Conservation (phyloP, 2,113 vertebrate genomes). For the Rhinolophus sinicus region DNA sequence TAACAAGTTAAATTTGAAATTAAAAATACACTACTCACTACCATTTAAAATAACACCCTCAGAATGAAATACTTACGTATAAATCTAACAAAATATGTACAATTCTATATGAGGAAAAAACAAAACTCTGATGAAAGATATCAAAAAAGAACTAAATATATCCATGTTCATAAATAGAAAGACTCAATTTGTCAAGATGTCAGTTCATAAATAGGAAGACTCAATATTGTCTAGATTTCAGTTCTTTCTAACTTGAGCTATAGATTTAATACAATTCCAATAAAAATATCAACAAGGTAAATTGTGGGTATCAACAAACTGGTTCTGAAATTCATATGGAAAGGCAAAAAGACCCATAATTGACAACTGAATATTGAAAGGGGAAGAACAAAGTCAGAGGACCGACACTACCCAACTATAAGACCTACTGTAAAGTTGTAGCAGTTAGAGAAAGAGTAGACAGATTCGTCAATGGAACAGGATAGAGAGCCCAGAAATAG, state of each 20-base stretch:
- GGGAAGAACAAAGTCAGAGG: not conserved
- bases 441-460: not conserved
- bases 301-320: not conserved
- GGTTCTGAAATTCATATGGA: not conserved
- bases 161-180: not conserved
- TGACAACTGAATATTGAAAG: not conserved
- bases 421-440: not conserved
- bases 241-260: not conserved
- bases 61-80: not conserved
- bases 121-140: not conserved
- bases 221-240: not conserved
- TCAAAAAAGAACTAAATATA: not conserved
- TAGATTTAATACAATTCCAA: not conserved
- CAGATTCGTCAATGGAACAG: not conserved
- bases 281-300: not conserved
- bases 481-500: not conserved
- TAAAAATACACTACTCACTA: not conserved
- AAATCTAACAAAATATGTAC: not conserved
- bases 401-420: not conserved
- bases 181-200: not conserved
- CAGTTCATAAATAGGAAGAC: not conserved
- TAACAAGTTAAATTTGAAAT: not conserved
- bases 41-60: not conserved
- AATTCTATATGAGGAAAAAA: not conserved
- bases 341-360: not conserved